phyloP scores from a whole-genome alignment of 2,797 vertebrate genomes.

The Clangula hyemalis region DNA sequence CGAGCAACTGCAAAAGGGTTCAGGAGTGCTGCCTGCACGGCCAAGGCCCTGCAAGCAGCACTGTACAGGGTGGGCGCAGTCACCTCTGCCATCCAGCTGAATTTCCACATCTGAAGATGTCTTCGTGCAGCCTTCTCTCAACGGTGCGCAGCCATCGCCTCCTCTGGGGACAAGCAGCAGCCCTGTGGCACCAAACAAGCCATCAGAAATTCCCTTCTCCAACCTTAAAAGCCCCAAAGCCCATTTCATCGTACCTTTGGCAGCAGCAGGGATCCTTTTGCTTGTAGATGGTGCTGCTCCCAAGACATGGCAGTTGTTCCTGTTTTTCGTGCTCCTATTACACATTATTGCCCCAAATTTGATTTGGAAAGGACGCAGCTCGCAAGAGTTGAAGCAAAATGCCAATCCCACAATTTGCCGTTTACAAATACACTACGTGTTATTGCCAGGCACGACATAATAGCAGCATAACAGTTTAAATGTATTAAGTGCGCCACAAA shows the following conservation, averaged over 20 bases:
- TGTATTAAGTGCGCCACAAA: not conserved
- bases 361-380: not conserved
- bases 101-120: not conserved
- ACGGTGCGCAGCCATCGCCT: accelerated
- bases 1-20: not conserved
- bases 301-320: not conserved
- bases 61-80: not conserved
- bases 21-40: accelerated
- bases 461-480: not conserved
- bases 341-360: not conserved
- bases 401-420: not conserved
- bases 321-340: not conserved
- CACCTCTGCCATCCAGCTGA: not conserved
- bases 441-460: not conserved
- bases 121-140: not conserved
- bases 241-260: not conserved
- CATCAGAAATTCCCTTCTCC: not conserved
- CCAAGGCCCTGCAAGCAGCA: not conserved
- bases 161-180: not conserved
- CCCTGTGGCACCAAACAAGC: not conserved
- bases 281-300: not conserved
- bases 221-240: not conserved
- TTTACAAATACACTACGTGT: not conserved
- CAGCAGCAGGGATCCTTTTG: not conserved
- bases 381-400: not conserved